Evolutionary conservation across 2,113 vertebrate species (phyloP).

Genomic region (Anhinga anhinga): DNA sequence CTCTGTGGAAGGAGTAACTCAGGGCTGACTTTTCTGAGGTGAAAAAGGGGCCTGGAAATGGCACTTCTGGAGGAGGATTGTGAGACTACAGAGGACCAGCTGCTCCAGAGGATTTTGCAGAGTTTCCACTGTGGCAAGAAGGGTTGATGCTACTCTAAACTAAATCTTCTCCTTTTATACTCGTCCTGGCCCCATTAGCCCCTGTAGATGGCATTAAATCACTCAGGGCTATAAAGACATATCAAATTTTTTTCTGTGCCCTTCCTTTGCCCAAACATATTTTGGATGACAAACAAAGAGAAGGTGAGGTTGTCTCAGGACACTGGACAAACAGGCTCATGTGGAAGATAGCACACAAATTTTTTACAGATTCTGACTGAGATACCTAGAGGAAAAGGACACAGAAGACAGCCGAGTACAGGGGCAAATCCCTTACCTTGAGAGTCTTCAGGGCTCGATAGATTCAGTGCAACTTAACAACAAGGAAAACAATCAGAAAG

Average conservation of each 20-base stretch:
- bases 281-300: neutral
- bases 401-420: neutral
- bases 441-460: neutral
- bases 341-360: neutral
- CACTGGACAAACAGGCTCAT: neutral
- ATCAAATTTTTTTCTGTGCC: neutral
- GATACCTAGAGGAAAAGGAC: neutral
- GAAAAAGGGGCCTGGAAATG: neutral
- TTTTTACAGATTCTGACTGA: neutral
- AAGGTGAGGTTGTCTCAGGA: neutral
- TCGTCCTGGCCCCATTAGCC: neutral
- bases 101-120: neutral
- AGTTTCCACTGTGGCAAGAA: neutral
- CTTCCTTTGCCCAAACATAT: neutral
- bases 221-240: neutral
- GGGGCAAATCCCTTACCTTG: neutral
- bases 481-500: conserved; percentile 6
- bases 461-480: neutral
- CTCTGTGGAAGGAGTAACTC: neutral
- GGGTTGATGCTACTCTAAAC: neutral
- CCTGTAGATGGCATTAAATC: neutral
- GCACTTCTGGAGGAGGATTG: neutral
- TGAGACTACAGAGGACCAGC: neutral
- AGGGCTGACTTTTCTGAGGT: neutral
- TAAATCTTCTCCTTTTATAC: neutral